Conservation (phyloP, 2,797 vertebrate species). For the Choloepus didactylus region DNA sequence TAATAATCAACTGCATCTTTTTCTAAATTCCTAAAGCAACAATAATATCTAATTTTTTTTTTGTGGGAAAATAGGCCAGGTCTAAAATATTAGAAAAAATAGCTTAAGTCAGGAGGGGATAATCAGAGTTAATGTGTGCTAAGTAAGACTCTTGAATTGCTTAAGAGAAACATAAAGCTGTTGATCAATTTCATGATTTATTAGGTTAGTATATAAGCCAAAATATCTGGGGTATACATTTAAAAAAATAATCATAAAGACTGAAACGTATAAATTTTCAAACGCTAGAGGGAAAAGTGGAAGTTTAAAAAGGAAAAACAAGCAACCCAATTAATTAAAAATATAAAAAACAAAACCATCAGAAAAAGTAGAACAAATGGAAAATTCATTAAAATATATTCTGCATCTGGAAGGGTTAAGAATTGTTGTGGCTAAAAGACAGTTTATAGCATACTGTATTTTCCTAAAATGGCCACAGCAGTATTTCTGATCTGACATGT, state of each 20-base stretch:
- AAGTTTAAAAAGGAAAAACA: constrained; percentile 27
- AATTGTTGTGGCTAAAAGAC: background rate
- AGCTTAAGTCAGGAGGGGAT: background rate
- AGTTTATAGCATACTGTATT: background rate
- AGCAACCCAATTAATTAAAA: background rate
- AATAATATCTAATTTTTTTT: background rate
- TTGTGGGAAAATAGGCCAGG: background rate
- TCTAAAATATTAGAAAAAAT: background rate
- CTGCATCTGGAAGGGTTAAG: background rate
- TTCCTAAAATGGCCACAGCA: constrained; percentile 1
- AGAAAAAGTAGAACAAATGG: background rate
- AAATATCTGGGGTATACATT: background rate
- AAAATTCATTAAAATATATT: background rate
- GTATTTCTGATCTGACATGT: background rate
- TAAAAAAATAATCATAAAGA: background rate
- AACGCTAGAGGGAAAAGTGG: background rate
- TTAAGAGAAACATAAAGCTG: background rate
- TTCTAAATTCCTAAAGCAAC: background rate
- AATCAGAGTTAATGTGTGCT: background rate
- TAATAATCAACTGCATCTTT: background rate
- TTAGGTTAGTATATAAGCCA: background rate
- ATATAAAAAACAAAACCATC: background rate
- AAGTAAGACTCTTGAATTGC: background rate
- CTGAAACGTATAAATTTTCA: background rate
- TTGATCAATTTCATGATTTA: background rate